Conservation (phyloP, 2,797 vertebrate species). For the Threskiornis aethiopicus region DNA sequence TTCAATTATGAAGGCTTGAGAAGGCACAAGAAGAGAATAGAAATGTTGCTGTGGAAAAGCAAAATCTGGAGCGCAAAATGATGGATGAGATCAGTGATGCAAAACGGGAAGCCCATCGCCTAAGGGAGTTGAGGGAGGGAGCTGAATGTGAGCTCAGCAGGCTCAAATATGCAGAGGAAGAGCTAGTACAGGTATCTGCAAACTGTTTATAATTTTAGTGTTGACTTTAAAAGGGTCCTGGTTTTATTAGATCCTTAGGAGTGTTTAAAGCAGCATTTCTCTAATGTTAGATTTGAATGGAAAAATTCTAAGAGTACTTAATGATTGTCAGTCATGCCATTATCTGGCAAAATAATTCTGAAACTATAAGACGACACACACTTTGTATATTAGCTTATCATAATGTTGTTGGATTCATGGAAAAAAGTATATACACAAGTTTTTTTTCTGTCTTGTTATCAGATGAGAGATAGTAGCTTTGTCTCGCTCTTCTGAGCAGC, state of each 20-base stretch:
- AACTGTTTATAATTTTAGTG: background rate
- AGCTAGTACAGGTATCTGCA: slow-evolving; percentile 89
- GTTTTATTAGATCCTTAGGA: background rate
- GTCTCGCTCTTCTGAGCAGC: background rate
- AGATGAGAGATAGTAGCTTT: background rate
- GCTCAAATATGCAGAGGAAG: slow-evolving; percentile 96
- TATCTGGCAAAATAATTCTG: background rate
- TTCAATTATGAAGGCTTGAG: slow-evolving; percentile 83
- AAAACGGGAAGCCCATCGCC: slow-evolving; percentile 92
- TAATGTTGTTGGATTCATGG: background rate
- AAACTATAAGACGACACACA: background rate
- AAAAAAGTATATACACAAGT: background rate
- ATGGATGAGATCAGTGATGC: slow-evolving; percentile 94
- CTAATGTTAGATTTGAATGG: background rate
- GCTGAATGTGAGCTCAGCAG: slow-evolving; percentile 94
- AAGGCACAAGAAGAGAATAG: slow-evolving; percentile 98
- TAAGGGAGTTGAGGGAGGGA: slow-evolving; percentile 89
- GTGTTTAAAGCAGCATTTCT: background rate
- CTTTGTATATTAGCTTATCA: background rate
- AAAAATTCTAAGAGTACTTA: background rate
- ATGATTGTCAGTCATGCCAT: background rate
- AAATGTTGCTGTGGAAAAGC: slow-evolving; percentile 96
- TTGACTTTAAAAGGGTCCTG: background rate
- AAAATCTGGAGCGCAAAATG: slow-evolving; percentile 97
- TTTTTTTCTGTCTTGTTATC: background rate